Conservation (phyloP, 2,113 vertebrate species). For the Pseudolaguvia tuberculata region DNA sequence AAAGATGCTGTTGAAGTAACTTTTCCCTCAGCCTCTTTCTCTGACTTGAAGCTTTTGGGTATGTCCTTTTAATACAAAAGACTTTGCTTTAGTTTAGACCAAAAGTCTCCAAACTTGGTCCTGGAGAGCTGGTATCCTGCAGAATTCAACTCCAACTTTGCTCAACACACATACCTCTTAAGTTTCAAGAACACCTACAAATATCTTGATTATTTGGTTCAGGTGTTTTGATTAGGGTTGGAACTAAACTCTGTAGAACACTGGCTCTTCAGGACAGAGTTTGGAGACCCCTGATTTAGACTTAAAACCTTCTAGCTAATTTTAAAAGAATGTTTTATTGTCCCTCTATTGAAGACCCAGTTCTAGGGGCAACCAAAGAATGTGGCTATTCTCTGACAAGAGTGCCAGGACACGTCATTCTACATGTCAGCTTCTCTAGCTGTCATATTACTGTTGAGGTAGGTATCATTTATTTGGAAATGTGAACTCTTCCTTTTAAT, state of each 20-base stretch:
- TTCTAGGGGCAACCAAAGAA: neutral
- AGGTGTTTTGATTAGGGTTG: no score
- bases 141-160: no score
- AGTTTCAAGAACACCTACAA: no score
- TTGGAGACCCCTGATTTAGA: neutral
- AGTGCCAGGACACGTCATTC: neutral
- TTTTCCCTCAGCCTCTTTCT: constrained; percentile 37
- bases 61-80: constrained; percentile 17
- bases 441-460: constrained; percentile 56
- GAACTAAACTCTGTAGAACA: no score
- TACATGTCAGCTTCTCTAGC: constrained; percentile 55
- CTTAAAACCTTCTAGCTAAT: no score
- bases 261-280: no score
- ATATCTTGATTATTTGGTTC: no score
- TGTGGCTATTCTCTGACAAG: constrained; percentile 53
- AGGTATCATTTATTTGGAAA: neutral
- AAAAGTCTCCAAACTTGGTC: no score
- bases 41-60: constrained; percentile 55
- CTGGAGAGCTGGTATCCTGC: no score
- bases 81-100: no score
- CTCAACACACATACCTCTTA: no score
- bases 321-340: neutral
- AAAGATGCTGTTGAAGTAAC: constrained; percentile 34
- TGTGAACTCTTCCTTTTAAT: neutral
- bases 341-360: neutral